Percentiles rank a stretch among this genome's conserved stretches.
Conservation (phyloP, 2,888 invertebrate genomes). For the Ochropacha duplaris region DNA sequence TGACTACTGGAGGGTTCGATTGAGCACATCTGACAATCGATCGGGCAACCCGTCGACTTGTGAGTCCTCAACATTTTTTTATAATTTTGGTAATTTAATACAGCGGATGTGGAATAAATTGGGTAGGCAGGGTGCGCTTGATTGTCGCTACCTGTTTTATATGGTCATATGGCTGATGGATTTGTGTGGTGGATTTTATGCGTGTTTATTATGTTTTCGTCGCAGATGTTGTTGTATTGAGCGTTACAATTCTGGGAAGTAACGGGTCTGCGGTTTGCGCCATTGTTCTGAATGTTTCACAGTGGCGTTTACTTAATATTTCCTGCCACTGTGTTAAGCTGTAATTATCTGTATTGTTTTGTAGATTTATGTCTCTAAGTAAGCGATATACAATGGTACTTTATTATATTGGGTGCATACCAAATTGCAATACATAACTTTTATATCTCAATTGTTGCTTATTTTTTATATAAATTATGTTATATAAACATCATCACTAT, state of each 20-base stretch:
- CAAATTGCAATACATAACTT: neutral
- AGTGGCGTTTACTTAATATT: constrained; percentile 54
- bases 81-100: constrained; percentile 73
- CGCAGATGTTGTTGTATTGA: constrained; percentile 44
- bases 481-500: too few species aligned
- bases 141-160: constrained; percentile 77
- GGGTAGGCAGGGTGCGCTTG: constrained; percentile 79
- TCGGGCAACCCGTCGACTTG: constrained; percentile 72
- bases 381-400: constrained; percentile 17
- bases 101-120: constrained; percentile 81
- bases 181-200: constrained; percentile 38
- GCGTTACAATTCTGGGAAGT: constrained; percentile 67
- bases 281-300: constrained; percentile 62
- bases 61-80: constrained; percentile 70
- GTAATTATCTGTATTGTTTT: constrained; percentile 54
- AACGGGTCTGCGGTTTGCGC: constrained; percentile 63
- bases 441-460: neutral
- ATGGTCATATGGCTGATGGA: constrained; percentile 54
- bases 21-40: constrained; percentile 59
- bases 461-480: too few species aligned
- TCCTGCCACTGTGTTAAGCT: constrained; percentile 73
- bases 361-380: constrained; percentile 25
- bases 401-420: neutral
- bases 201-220: constrained; percentile 53
- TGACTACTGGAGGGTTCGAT: constrained; percentile 66